Conservation (phyloP, 2,113 vertebrate genomes). For the Cebus imitator region DNA sequence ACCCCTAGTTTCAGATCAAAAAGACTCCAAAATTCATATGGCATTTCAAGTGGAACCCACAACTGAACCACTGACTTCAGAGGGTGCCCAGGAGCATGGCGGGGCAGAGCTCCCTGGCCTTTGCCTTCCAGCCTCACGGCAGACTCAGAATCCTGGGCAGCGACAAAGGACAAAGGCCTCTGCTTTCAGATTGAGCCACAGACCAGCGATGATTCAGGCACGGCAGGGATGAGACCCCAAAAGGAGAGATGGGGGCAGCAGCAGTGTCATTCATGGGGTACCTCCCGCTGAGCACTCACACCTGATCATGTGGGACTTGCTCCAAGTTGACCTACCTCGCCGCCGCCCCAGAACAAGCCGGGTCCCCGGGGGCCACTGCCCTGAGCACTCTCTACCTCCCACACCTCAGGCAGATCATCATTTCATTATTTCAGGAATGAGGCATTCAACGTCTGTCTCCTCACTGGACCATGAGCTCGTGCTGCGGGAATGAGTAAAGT, state of each 20-base stretch:
- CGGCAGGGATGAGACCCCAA: background rate
- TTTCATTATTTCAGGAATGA: background rate
- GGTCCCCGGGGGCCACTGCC: background rate
- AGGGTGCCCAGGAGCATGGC: slow-evolving; percentile 53
- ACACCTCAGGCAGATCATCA: background rate
- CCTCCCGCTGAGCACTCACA: rapidly evolving
- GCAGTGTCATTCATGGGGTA: rapidly evolving
- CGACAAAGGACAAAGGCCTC: rapidly evolving
- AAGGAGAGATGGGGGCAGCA: background rate
- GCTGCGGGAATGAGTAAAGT: background rate
- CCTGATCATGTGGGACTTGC: background rate
- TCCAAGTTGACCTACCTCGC: background rate
- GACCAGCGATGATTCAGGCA: background rate
- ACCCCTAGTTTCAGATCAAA: slow-evolving; percentile 84
- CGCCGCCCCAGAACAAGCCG: background rate
- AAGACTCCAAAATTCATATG: slow-evolving; percentile 80
- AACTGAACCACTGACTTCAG: slow-evolving; percentile 73
- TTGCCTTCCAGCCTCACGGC: background rate
- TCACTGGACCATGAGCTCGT: rapidly evolving
- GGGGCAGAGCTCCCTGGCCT: background rate
- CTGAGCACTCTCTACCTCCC: background rate
- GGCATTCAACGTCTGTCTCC: background rate
- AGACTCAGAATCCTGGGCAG: background rate
- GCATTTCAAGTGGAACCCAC: slow-evolving; percentile 76
- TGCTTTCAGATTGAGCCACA: background rate